Evolutionary conservation across 2,113 vertebrate species (phyloP).

Genomic region (Dascyllus trimaculatus): DNA sequence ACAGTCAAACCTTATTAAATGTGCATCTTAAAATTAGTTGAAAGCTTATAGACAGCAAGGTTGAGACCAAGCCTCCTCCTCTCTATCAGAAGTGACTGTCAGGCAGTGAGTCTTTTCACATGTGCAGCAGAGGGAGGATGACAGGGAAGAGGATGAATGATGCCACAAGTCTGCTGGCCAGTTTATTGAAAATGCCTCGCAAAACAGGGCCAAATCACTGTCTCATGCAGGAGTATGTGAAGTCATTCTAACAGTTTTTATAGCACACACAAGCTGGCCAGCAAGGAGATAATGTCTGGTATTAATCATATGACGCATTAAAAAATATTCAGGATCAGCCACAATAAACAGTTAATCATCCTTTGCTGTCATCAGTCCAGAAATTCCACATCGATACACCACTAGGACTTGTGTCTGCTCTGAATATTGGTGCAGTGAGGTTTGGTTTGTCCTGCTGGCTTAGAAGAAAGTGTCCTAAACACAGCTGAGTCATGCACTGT

Average conservation of each 20-base stretch:
- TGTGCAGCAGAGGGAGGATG: neutral
- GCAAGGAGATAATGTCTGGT: neutral
- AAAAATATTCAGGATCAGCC: no score
- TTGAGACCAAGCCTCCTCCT: neutral
- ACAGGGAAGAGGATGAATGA: neutral
- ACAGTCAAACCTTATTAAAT: neutral
- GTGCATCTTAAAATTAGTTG: neutral
- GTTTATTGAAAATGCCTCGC: neutral
- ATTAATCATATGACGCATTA: neutral
- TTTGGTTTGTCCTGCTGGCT: slow-evolving; percentile 30
- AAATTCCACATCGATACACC: neutral
- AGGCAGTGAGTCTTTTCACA: neutral
- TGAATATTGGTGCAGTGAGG: slow-evolving; percentile 27
- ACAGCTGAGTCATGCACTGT: slow-evolving; percentile 69
- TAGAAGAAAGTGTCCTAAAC: slow-evolving; percentile 54
- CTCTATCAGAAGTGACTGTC: neutral
- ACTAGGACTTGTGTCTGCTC: neutral
- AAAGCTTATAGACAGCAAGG: neutral
- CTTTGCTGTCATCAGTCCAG: neutral
- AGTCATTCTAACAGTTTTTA: no score
- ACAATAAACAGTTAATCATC: neutral
- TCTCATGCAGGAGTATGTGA: neutral
- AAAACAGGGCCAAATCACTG: neutral
- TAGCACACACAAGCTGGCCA: no score
- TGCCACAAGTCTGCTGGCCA: neutral